A percentile compares a stretch with the other conserved stretches of the same genome.
Evolutionary conservation across 2,888 invertebrate genomes (phyloP).

Genomic region (Amitus sp.): DNA sequence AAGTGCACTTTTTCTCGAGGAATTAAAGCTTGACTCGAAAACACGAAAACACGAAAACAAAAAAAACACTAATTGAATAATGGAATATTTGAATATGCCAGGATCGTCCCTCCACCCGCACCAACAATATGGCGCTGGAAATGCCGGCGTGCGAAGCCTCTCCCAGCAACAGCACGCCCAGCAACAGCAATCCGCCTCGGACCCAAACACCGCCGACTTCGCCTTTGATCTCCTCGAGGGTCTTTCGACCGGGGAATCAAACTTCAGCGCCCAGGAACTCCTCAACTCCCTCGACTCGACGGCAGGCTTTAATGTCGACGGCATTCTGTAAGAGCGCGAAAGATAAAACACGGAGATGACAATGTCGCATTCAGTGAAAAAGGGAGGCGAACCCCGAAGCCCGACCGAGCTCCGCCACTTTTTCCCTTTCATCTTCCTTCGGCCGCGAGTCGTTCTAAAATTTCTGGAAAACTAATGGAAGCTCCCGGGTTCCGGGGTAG

Average conservation of each 20-base stretch:
- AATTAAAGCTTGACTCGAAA: no score
- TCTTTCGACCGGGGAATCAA: conserved; percentile 79
- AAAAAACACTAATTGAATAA: no score
- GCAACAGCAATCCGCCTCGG: conserved; percentile 53
- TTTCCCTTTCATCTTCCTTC: no score
- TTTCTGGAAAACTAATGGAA: no score
- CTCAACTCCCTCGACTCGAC: conserved; percentile 85
- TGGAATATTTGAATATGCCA: conserved; percentile 24
- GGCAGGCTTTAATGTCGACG: conserved; percentile 67
- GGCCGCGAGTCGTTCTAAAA: no score
- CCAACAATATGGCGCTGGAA: conserved; percentile 62
- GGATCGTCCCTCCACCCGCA: conserved; percentile 65
- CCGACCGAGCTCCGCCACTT: no score
- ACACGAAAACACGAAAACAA: no score
- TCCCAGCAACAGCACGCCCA: conserved; percentile 51
- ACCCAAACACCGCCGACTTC: conserved; percentile 71
- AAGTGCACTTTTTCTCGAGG: no score
- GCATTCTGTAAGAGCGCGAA: conserved; percentile 55
- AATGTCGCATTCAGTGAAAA: conserved; percentile 2
- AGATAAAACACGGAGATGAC: background rate
- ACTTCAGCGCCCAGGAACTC: conserved; percentile 83
- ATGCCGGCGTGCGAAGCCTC: conserved; percentile 60
- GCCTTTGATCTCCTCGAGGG: conserved; percentile 88
- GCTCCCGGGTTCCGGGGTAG: no score
- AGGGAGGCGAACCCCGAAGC: no score